Evolutionary conservation across 2,888 invertebrate species (phyloP), one percentile per base, ranked within the genome.

Genomic region (Pollenia griseotomentosa): DNA sequence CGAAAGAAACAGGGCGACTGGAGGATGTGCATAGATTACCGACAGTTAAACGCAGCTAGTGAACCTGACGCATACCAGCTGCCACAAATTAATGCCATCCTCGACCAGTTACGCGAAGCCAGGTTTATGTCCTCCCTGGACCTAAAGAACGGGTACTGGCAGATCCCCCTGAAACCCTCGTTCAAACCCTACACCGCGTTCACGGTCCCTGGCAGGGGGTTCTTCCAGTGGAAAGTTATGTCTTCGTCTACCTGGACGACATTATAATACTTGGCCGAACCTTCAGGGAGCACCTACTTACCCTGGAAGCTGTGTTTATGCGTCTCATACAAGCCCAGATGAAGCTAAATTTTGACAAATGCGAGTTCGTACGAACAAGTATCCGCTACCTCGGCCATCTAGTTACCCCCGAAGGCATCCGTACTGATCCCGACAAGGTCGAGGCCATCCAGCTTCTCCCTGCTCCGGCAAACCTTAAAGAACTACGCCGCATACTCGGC

Each of bases 11-110:
- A 65, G 4, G 83, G 77, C 1, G 71, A 53, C 0, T 88, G 86
- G 86, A 33, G 83, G 11, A 66, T 83, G 46, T 88, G 83, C 23
- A 68, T 88, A 0, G 86, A 83, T 51, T 86, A 79, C 16, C 57
- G 86, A 2, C 79, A 73, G 10, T 12, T 79, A 2, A 79, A 79
- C 12, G 61, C 77, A 2, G 53, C 51, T 2, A 51, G 33, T 3
- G 71, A 68, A 23, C 77, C 82, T 8, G 83, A 86, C 33, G 75
- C 80, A 0, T 86, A 86, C n/a, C 83, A 83, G 0, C 42, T 79
- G 2, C 82, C 74, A 1, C 61, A 74, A 6, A 83, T 79, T 1
- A 79, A 61, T 7, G 42, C 73, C 0, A 81, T 86, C 0, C n/a
- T 82, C 2, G 83, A 86, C 9, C 77, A 68, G 2, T 11, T 86